Percentiles rank a stretch among this genome's conserved stretches.
Evolutionary conservation across 2,888 invertebrate genomes (phyloP).

Genomic region (Hermaeophaga mercurialis): DNA sequence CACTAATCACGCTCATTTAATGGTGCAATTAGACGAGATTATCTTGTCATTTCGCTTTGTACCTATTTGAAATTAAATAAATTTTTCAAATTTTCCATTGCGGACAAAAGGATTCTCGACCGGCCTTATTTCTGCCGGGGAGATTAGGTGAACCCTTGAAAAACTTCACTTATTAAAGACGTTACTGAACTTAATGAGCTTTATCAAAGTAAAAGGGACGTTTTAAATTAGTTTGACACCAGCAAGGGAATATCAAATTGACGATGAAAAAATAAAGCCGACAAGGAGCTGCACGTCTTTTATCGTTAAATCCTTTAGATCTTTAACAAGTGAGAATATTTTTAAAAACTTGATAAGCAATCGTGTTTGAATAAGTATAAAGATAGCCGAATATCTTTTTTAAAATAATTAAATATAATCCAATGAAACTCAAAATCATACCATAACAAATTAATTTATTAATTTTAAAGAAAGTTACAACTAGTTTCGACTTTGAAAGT

Average conservation of each 20-base stretch:
- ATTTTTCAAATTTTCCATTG: conserved; percentile 16
- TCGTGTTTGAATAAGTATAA: too few relatives aligned
- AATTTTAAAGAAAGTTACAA: too few relatives aligned
- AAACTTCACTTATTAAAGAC: conserved; percentile 16
- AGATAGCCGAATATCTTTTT: too few relatives aligned
- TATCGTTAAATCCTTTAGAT: background rate
- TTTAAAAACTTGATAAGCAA: too few relatives aligned
- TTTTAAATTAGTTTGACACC: conserved; percentile 20
- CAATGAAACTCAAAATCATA: too few relatives aligned
- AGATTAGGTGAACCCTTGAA: conserved; percentile 15
- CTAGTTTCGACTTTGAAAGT: too few relatives aligned
- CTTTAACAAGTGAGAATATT: background rate
- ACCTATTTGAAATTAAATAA: conserved; percentile 20
- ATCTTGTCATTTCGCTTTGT: conserved; percentile 21
- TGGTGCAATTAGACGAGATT: conserved; percentile 18
- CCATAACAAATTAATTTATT: too few relatives aligned
- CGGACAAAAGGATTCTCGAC: conserved; percentile 2
- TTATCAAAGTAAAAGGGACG: conserved; percentile 10
- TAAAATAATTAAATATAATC: too few relatives aligned
- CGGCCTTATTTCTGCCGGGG: background rate
- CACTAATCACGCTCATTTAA: conserved; percentile 23
- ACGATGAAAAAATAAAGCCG: background rate
- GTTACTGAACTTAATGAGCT: conserved; percentile 16
- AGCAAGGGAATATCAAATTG: conserved; percentile 6
- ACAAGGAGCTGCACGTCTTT: background rate